Evolutionary conservation across 2,888 invertebrate species (phyloP).

Genomic region (Craniophora ligustri): DNA sequence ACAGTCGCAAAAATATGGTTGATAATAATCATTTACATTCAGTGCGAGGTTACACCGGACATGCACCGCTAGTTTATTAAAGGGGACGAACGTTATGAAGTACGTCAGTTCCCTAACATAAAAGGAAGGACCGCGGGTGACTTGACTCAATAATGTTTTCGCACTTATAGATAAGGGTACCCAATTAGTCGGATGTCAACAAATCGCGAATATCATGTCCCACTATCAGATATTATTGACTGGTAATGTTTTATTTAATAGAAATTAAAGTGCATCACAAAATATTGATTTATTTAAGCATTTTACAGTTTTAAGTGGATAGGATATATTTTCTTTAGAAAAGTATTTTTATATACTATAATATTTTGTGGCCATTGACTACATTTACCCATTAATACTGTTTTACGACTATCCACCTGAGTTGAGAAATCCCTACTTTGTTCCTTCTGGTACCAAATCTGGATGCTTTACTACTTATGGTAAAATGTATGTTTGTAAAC

Average conservation of each 20-base stretch:
- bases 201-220: constrained; percentile 33
- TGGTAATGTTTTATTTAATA: constrained; percentile 30
- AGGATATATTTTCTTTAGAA: too few relatives aligned
- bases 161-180: constrained; percentile 31
- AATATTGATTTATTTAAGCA: too few relatives aligned
- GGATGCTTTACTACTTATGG: too few relatives aligned
- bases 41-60: constrained; percentile 40
- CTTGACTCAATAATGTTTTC: constrained; percentile 39
- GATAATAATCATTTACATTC: constrained; percentile 20
- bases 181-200: constrained; percentile 41
- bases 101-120: constrained; percentile 24
- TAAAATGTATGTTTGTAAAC: too few relatives aligned
- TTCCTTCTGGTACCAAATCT: too few relatives aligned
- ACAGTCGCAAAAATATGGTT: neutral
- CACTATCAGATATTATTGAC: constrained; percentile 20
- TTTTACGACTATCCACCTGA: too few relatives aligned
- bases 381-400: too few relatives aligned
- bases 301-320: too few relatives aligned
- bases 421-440: too few relatives aligned
- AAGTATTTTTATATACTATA: too few relatives aligned
- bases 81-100: constrained; percentile 14
- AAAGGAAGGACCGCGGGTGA: constrained; percentile 33
- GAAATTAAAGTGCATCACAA: constrained; percentile 8
- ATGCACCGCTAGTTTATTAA: constrained; percentile 47
- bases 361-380: too few relatives aligned